A percentile compares a stretch with the other conserved stretches of the same genome.
Evolutionary conservation across 2,113 vertebrate genomes (phyloP).

Genomic region (Girardinichthys multiradiatus): DNA sequence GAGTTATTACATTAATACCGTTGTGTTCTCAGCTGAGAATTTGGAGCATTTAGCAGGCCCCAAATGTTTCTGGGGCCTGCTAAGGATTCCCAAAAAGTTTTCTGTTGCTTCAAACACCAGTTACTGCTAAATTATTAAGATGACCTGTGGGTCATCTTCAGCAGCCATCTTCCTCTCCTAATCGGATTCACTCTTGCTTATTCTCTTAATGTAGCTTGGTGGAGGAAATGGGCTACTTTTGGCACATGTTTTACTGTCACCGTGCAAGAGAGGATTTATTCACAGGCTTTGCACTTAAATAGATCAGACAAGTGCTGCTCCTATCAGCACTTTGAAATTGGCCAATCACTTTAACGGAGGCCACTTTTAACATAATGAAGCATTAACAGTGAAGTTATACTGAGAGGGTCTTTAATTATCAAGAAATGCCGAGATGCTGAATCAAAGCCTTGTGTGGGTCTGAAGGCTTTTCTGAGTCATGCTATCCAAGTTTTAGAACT

Average conservation of each 20-base stretch:
- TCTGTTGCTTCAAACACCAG: constrained; percentile 37
- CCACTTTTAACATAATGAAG: constrained; percentile 76
- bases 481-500: not conserved
- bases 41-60: no score
- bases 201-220: constrained; percentile 67
- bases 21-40: constrained; percentile 3
- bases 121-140: constrained; percentile 52
- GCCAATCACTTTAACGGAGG: constrained; percentile 82
- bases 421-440: constrained; percentile 80
- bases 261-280: constrained; percentile 77
- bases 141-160: constrained; percentile 56
- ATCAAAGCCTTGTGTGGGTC: constrained; percentile 59
- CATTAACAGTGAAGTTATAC: constrained; percentile 78
- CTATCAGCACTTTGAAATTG: constrained; percentile 82
- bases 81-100: constrained; percentile 18
- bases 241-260: constrained; percentile 70
- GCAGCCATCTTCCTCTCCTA: constrained; percentile 56
- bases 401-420: constrained; percentile 78
- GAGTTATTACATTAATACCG: constrained; percentile 3
- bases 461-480: constrained; percentile 36
- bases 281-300: constrained; percentile 79
- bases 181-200: constrained; percentile 62
- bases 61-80: constrained; percentile 19
- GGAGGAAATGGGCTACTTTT: constrained; percentile 69
- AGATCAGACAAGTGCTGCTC: constrained; percentile 78